Evolutionary conservation across 2,113 vertebrate species (phyloP), one percentile per base, ranked within the genome.

Genomic region (Peromyscus leucopus): DNA sequence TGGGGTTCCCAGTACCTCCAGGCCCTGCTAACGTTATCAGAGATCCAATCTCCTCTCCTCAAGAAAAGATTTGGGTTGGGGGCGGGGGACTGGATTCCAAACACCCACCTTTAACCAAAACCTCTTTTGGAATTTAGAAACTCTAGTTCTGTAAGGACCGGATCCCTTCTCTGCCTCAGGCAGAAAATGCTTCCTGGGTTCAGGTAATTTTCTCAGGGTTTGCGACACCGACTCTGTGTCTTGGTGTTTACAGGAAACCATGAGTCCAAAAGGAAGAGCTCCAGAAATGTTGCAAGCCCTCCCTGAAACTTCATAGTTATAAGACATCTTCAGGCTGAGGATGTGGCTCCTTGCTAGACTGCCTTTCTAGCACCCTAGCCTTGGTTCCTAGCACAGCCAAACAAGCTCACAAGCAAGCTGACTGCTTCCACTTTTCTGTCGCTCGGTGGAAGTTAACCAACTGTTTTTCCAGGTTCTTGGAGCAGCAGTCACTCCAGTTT

Each of bases 211-310:
- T 84, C 75, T 61, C 46, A 31, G 48, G 78, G n/a, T 12, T 36
- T n/a, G 5, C 31, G 0, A 11, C 31, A 19, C 0, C 17, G 8
- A 3, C 26, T 26, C 61, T 13, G 21, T 42, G 16, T 12, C 48
- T 75, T 22, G 1, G 15, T 0, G 28, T 63, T 67, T n/a, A 1
- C 4, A 0, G 6, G 28, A 21, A 61, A 63, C 5, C 17, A 0
- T 0, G 22, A 19, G 13, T n/a, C n/a, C 28, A n/a, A 21, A 22
- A 22, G 48, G 15, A 59, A 33, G 21, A 55, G 17, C 17, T 21
- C 3, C 21, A 65, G 65, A n/a, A 31, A 36, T 4, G 2, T 1
- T 1, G 7, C 28, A 7, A 36, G n/a, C 57, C n/a, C 67, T 71
- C 39, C 59, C 75, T 39, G 39, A n/a, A 90, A 57, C 36, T 46